These are phyloP conservation scores for Trialeurodes vaporariorum DNA, from an alignment of 1,140 invertebrate species.

Conservation along the genomic window DNA sequence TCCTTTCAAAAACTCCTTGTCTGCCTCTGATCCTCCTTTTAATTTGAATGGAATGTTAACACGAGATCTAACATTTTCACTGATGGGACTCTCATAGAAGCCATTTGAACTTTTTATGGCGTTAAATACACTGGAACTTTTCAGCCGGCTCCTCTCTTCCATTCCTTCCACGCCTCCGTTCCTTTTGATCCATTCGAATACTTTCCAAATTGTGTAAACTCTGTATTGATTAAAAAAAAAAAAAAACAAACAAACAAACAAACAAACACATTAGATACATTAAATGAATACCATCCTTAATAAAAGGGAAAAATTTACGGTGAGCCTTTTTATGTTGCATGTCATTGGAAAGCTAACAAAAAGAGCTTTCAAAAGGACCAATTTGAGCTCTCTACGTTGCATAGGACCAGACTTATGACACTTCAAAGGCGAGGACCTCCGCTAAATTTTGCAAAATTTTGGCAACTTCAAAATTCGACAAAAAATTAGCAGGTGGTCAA, in stretches of 20 bases:
- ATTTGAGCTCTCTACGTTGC: too few species aligned
- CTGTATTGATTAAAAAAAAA: conserved; percentile 42
- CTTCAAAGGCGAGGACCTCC: too few species aligned
- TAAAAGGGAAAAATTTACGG: too few species aligned
- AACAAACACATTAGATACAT: too few species aligned
- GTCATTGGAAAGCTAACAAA: too few species aligned
- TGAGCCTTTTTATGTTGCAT: too few species aligned
- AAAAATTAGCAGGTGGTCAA: too few species aligned
- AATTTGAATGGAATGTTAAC: conserved; percentile 93
- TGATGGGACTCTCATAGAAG: conserved; percentile 74
- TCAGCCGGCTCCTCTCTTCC: conserved; percentile 52
- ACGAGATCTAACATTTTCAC: conserved; percentile 50
- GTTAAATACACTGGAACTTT: conserved; percentile 71
- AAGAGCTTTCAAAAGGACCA: too few species aligned
- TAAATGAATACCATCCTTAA: too few species aligned
- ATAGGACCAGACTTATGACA: too few species aligned
- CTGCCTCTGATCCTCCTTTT: conserved; percentile 54
- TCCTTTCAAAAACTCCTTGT: conserved; percentile 81
- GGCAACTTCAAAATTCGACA: too few species aligned
- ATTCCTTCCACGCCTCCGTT: conserved; percentile 78
- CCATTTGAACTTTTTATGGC: conserved; percentile 73
- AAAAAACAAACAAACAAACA: conserved; percentile 4
- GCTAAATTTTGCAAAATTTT: too few species aligned
- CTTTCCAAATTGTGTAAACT: conserved; percentile 81
- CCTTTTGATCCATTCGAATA: conserved; percentile 83